Base-by-base conservation (phyloP, 2,113 vertebrate genomes). In the Riparia riparia region DNA sequence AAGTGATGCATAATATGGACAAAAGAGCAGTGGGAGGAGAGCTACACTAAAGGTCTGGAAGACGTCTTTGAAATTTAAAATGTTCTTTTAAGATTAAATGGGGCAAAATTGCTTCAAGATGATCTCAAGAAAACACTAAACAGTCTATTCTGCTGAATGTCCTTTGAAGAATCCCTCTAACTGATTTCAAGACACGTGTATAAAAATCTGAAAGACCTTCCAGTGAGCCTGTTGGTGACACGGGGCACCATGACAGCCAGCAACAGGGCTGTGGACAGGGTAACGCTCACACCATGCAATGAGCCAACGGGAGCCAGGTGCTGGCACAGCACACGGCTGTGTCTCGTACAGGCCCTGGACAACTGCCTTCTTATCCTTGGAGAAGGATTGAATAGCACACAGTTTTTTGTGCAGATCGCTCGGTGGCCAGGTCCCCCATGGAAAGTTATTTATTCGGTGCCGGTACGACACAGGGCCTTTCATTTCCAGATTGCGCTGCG, bases 71-170 rank as follows among this genome's bases (percentile, higher is more conserved):
- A 89, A 89, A 88, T 85, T 50, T 53, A 73, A 64, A 91, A 56
- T 0, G 1, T 29, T 49, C 7, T 47, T 66, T 61, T 56, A n/a
- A 24, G 45, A 60, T 64, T 76, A 70, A 82, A 69, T n/a, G 37
- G 45, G 20, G 11, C 39, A 77, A 86, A 93, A 85, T 47, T 74
- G n/a, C 61, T 91, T 94, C 80, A 91, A 89, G 80, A 71, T 73
- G 69, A 69, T 19, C 72, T 65, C 3, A 10, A 82, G 65, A 63
- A 95, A 92, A 66, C 45, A 44, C 34, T 57, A 58, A 94, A 24
- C 21, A 7, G 15, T 37, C 11, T 44, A 2, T 73, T 89, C 42
- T 71, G n/a, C 53, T 64, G 34, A 32, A 41, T 14, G 31, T 34
- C 26, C 17, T 53, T 76, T 44, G 22, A 22, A 68, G 47, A 82